Evolutionary conservation across 2,797 vertebrate species (phyloP), one percentile per base, ranked within the genome.

Genomic region (Lepus oiostolus): DNA sequence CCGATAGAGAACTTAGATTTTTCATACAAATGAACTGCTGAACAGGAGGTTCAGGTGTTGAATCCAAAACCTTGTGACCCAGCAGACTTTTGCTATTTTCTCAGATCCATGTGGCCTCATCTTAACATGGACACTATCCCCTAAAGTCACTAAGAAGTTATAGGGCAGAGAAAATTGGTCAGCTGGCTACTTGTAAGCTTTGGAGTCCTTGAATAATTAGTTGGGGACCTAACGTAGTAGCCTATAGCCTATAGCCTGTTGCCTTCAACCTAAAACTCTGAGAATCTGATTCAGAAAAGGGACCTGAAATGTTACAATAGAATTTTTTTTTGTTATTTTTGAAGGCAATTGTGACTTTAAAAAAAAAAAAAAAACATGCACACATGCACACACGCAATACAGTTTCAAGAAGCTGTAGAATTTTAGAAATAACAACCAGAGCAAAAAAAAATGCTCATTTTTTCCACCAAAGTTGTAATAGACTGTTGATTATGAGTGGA

Each of bases 391-490:
- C 14, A 58, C 17, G 38, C 86, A 22, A 21, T 38, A 52, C 7
- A 80, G 24, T 82, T 88, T 38, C 60, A 90, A 85, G 52, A 14
- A 94, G 16, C 70, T 82, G 4, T 67, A 35, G 42, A 93, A 90
- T 91, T 50, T 71, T 38, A 76, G 2, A 42, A 50, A 76, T 1
- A 30, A 54, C 12, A 62, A 4, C 8, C n/a, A 75, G n/a, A 86
- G 28, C 62, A 95, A 67, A 80, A 92, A 35, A 92, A 76, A 85
- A 28, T 90, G 30, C 75, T 93, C 47, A 42, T 5, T 94, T 83
- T 93, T 58, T 54, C 94, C 60, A 91, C 65, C 26, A 63, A 65
- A 90, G 26, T 80, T 42, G 26, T 68, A 89, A 87, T 47, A 52
- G 63, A 35, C 17, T 52, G 5, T 63, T 94, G 32, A 75, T 58